Percentiles rank a stretch among this genome's conserved stretches.
Evolutionary conservation across 2,113 vertebrate species (phyloP).

Genomic region (Grallaria varia): DNA sequence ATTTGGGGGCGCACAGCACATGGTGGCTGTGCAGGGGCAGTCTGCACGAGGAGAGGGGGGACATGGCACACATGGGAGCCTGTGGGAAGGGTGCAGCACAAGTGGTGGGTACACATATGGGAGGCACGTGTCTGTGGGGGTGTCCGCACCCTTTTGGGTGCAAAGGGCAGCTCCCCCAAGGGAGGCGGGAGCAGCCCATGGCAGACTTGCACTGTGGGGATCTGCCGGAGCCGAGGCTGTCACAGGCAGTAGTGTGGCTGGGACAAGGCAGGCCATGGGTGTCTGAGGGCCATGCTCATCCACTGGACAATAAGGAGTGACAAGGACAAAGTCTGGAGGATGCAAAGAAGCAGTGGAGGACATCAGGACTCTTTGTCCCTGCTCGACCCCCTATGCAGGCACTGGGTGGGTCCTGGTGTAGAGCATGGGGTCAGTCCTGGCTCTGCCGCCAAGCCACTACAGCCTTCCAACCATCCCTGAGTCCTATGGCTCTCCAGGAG

Average conservation of each 20-base stretch:
- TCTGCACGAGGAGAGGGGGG: not conserved
- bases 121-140: not conserved
- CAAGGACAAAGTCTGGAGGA: not conserved
- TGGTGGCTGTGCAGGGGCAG: not conserved
- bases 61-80: not conserved
- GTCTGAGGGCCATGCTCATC: not conserved
- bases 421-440: not conserved
- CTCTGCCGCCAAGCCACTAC: accelerated
- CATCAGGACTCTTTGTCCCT: not conserved
- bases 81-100: not conserved
- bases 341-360: not conserved
- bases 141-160: not conserved
- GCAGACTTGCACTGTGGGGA: not conserved
- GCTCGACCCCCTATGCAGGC: not conserved
- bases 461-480: not conserved
- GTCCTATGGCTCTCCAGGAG: not conserved
- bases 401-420: not conserved
- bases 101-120: not conserved
- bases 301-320: not conserved
- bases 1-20: accelerated
- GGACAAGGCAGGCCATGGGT: not conserved
- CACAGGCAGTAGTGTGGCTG: not conserved
- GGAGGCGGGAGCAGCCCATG: not conserved
- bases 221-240: not conserved
- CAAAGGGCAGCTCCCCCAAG: not conserved